A percentile compares a stretch with the other conserved stretches of the same genome.
Evolutionary conservation across 2,888 invertebrate genomes (phyloP).

Genomic region (Achlya flavicornis): DNA sequence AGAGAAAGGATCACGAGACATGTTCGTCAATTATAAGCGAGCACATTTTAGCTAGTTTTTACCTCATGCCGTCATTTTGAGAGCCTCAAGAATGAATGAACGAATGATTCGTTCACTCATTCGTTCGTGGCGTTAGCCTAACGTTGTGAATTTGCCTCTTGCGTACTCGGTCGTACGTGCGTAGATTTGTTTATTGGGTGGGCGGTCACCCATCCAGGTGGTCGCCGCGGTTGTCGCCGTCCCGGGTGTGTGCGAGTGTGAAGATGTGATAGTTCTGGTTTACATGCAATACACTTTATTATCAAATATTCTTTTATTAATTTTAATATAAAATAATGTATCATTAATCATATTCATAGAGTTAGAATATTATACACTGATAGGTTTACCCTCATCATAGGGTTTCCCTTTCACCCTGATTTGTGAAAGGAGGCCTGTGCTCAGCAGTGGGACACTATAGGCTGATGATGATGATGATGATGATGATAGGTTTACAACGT

Average conservation of each 20-base stretch:
- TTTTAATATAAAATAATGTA: too few relatives aligned
- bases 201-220: constrained; percentile 8
- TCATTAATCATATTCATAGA: too few relatives aligned
- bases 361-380: too few relatives aligned
- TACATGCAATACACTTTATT: constrained; percentile 7
- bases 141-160: constrained; percentile 22
- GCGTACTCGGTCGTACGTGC: constrained; percentile 19
- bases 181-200: constrained; percentile 1
- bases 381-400: too few relatives aligned
- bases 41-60: constrained; percentile 9
- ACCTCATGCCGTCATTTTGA: constrained; percentile 5
- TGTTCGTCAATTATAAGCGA: constrained; percentile 17
- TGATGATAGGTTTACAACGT: too few relatives aligned
- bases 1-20: background rate
- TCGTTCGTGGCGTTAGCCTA: constrained; percentile 8
- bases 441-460: too few relatives aligned
- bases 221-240: constrained; percentile 15
- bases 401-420: too few relatives aligned
- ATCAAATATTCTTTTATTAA: background rate
- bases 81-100: constrained; percentile 4
- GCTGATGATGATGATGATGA: too few relatives aligned
- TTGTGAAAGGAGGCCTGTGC: too few relatives aligned
- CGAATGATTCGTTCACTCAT: constrained; percentile 9
- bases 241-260: constrained; percentile 15
- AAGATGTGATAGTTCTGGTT: constrained; percentile 19